Evolutionary conservation across 2,797 vertebrate species (phyloP), one percentile per base, ranked within the genome.

Genomic region (Pitangus sulphuratus): DNA sequence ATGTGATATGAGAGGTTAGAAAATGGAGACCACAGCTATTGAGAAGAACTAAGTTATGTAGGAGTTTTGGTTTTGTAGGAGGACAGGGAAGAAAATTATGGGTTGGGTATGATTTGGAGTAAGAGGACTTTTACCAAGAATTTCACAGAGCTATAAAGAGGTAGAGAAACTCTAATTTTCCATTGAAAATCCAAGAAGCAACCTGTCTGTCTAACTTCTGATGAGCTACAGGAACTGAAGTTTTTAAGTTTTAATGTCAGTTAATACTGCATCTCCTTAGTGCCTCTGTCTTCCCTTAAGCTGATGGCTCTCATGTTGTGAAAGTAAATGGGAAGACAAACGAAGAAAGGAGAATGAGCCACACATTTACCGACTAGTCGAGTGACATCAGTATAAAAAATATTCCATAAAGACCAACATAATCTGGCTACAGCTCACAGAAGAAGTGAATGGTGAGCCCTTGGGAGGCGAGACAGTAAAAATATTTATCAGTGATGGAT

Each of bases 301-400:
- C 12, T n/a, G 14, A 31, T 5, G 10, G 12, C 45, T 88, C 20
- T 60, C 31, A 2, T 24, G 8, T 7, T 60, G 6, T 60, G 37
- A 64, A 85, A 47, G 11, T 60, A 68, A 75, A 68, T 44, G 3
- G 39, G 8, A 87, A 56, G 11, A 66, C 6, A 8, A 54, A 37
- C 13, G 56, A 61, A 44, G 11, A 42, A 9, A 71, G 3, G 4
- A 83, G 15, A 57, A 50, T 26, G n/a, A 83, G 21, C 4, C 12
- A 35, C 0, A 2, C 2, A 26, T 76, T 85, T 57, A 20, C 6
- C 7, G 33, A 5, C 10, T 6, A 30, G 6, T n/a, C 14, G 16
- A 21, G 15, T 24, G n/a, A 45, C 1, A 7, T 3, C 24, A 5
- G 19, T 60, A 61, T 8, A 64, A 28, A 86, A 69, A 30, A 14